A percentile compares a stretch with the other conserved stretches of the same genome.
Conservation (phyloP, 2,797 vertebrate species). For the Rhinogobio ventralis region DNA sequence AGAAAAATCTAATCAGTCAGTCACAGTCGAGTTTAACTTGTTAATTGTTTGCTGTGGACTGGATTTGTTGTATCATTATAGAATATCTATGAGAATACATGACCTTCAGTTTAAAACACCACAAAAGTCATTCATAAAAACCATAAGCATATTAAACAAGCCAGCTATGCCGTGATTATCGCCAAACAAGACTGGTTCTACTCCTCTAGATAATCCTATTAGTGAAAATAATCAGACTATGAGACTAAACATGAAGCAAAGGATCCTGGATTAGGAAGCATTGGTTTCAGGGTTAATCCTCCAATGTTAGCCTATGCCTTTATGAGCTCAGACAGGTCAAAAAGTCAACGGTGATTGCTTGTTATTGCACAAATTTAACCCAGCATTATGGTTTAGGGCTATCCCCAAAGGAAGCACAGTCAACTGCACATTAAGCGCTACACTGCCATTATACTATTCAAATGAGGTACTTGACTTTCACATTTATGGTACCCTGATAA, state of each 20-base stretch:
- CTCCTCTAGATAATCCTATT: conserved; percentile 38
- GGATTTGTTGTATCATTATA: neutral
- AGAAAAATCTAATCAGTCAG: neutral
- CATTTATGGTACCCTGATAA: conserved; percentile 23
- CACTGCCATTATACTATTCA: conserved; percentile 47
- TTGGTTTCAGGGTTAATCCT: conserved; percentile 34
- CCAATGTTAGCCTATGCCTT: neutral
- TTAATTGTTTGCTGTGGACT: neutral
- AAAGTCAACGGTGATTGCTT: conserved; percentile 4
- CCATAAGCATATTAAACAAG: neutral
- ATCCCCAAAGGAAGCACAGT: neutral
- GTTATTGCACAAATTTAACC: conserved; percentile 16
- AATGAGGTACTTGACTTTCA: conserved; percentile 31
- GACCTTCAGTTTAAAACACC: neutral
- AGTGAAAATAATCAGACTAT: conserved; percentile 45
- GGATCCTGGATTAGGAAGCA: conserved; percentile 30
- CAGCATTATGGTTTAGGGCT: neutral
- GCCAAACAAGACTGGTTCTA: neutral
- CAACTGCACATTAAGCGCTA: neutral
- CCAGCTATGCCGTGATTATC: neutral
- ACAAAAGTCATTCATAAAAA: neutral
- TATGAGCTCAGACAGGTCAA: conserved; percentile 17
- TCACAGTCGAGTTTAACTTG: neutral
- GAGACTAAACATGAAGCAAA: conserved; percentile 15
- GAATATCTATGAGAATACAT: neutral